Conservation (phyloP, 2,113 vertebrate genomes). For the Mohoua ochrocephala region DNA sequence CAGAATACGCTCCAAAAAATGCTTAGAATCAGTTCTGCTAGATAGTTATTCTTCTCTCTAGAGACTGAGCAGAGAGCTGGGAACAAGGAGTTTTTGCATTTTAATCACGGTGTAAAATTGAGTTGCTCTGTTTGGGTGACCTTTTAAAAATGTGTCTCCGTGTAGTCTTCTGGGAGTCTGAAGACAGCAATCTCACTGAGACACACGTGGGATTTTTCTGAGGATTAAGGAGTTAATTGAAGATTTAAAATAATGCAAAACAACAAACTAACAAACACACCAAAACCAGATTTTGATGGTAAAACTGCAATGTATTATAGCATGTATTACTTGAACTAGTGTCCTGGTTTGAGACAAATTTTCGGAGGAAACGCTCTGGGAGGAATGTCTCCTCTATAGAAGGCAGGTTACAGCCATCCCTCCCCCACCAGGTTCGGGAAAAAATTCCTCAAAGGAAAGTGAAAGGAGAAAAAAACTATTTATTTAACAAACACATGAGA, state of each 20-base stretch:
- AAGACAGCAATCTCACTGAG: neutral
- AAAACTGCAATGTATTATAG: neutral
- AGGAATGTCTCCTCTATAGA: no score
- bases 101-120: slow-evolving; percentile 6
- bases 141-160: neutral
- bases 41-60: neutral
- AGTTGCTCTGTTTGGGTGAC: neutral
- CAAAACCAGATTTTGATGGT: neutral
- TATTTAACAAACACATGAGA: no score
- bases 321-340: neutral
- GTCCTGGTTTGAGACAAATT: no score
- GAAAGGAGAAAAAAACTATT: no score
- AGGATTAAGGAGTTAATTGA: neutral
- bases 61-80: neutral
- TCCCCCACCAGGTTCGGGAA: no score
- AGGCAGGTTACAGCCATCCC: no score
- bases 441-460: no score
- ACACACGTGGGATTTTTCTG: neutral
- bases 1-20: neutral
- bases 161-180: neutral
- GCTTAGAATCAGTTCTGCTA: neutral
- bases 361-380: no score
- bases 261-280: neutral
- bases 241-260: neutral
- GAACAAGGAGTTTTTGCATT: neutral